A percentile compares a stretch with the other conserved stretches of the same genome.
Conservation (phyloP, 2,797 vertebrate genomes). For the Rhodeus uyekii region DNA sequence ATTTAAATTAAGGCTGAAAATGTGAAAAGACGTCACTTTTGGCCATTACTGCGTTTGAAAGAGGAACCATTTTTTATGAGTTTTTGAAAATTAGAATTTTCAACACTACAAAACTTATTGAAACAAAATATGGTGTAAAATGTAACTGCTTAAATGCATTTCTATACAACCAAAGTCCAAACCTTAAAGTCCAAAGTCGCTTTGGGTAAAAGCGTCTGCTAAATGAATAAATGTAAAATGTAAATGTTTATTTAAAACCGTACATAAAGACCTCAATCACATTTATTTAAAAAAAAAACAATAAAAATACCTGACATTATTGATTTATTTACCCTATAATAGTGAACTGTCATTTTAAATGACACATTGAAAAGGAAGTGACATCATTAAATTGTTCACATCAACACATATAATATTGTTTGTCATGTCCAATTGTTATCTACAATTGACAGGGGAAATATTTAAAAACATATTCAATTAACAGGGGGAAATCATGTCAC, state of each 20-base stretch:
- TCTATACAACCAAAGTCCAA: no score
- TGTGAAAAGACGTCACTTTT: not conserved
- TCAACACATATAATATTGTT: not conserved
- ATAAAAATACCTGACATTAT: not conserved
- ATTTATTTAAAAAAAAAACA: not conserved
- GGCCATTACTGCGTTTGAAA: not conserved
- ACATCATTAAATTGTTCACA: not conserved
- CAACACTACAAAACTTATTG: not conserved
- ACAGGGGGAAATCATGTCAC: not conserved
- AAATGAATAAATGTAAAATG: no score
- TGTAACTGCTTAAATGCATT: not conserved
- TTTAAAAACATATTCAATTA: not conserved
- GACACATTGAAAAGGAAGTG: not conserved
- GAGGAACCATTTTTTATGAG: not conserved
- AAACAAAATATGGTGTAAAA: not conserved
- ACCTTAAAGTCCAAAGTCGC: no score
- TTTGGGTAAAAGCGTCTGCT: no score
- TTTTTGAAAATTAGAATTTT: no score
- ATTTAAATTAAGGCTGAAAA: not conserved
- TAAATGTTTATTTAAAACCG: not conserved
- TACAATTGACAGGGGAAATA: not conserved
- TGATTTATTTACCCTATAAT: not conserved
- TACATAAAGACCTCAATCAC: not conserved
- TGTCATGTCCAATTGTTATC: conserved; percentile 3
- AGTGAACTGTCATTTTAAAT: not conserved